These are phyloP conservation scores for Vanessa atalanta DNA, from an alignment of 1,140 invertebrate species.

Conservation along the genomic window DNA sequence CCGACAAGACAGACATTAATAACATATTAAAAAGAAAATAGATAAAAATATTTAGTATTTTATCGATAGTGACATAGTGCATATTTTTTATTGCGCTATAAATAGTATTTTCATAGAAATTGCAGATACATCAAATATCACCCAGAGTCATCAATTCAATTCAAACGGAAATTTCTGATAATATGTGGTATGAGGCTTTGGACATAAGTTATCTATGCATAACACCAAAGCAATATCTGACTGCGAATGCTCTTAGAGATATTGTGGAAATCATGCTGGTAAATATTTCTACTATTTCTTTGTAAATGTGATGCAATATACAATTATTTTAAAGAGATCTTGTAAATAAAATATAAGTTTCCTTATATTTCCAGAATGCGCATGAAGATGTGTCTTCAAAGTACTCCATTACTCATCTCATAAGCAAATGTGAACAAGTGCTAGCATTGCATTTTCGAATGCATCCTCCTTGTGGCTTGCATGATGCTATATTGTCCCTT, in stretches of 20 bases:
- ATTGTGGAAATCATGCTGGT: conserved; percentile 75
- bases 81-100: background rate
- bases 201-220: conserved; percentile 62
- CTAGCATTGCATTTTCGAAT: conserved; percentile 59
- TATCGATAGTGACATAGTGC: background rate
- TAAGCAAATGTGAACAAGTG: conserved; percentile 63
- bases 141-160: background rate
- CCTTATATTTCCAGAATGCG: conserved; percentile 66
- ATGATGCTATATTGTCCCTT: conserved; percentile 54
- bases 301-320: background rate
- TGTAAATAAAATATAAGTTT: too few relatives aligned
- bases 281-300: conserved; percentile 36
- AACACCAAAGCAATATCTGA: conserved; percentile 58
- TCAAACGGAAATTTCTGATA: conserved; percentile 59
- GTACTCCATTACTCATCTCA: conserved; percentile 47
- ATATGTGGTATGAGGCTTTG: conserved; percentile 68
- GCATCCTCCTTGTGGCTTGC: conserved; percentile 60
- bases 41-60: background rate
- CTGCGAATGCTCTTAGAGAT: conserved; percentile 56
- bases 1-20: too few relatives aligned
- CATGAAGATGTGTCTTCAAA: conserved; percentile 57
- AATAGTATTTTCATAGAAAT: background rate
- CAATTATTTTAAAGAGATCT: too few relatives aligned
- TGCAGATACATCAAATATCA: background rate
- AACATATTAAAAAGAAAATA: background rate